phyloP scores from a whole-genome alignment of 2,113 vertebrate genomes.

The Mirza zaza region DNA sequence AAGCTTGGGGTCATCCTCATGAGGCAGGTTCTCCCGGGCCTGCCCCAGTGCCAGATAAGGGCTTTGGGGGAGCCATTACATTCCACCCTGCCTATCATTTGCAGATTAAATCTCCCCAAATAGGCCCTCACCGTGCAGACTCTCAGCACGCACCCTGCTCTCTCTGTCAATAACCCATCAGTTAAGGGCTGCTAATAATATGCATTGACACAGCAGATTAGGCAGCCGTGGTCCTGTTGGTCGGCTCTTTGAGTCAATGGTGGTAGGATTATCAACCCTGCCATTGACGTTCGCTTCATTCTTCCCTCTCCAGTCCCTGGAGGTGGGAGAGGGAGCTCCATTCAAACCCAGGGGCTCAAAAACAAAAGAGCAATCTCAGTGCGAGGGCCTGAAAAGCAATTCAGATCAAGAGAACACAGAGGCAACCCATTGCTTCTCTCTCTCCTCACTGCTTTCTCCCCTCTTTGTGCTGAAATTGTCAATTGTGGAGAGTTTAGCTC shows the following conservation, averaged over 20 bases:
- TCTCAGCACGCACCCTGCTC: slow-evolving; percentile 54
- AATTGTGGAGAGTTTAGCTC: neutral
- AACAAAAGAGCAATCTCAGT: slow-evolving; percentile 60
- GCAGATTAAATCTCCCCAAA: slow-evolving; percentile 65
- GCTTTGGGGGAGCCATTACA: slow-evolving; percentile 59
- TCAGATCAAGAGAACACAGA: slow-evolving; percentile 58
- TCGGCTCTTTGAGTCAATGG: slow-evolving; percentile 46
- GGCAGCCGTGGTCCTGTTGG: neutral
- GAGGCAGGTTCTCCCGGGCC: neutral
- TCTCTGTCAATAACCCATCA: slow-evolving; percentile 80
- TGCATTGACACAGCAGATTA: slow-evolving; percentile 66
- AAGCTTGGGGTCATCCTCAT: neutral
- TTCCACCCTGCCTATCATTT: slow-evolving; percentile 57
- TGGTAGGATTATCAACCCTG: slow-evolving; percentile 66
- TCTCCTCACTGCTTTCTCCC: slow-evolving; percentile 7
- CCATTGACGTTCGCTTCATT: slow-evolving; percentile 46
- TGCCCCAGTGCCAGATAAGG: slow-evolving; percentile 45
- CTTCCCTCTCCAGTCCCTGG: slow-evolving; percentile 41
- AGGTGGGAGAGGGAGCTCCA: slow-evolving; percentile 42
- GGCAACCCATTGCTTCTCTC: neutral
- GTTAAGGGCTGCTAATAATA: slow-evolving; percentile 68
- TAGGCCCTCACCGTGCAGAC: neutral
- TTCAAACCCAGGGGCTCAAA: slow-evolving; percentile 61
- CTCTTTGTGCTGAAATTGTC: slow-evolving; percentile 41
- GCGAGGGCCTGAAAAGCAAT: neutral